Conservation (phyloP, 2,888 invertebrate genomes). For the Leptodirus hochenwartii region DNA sequence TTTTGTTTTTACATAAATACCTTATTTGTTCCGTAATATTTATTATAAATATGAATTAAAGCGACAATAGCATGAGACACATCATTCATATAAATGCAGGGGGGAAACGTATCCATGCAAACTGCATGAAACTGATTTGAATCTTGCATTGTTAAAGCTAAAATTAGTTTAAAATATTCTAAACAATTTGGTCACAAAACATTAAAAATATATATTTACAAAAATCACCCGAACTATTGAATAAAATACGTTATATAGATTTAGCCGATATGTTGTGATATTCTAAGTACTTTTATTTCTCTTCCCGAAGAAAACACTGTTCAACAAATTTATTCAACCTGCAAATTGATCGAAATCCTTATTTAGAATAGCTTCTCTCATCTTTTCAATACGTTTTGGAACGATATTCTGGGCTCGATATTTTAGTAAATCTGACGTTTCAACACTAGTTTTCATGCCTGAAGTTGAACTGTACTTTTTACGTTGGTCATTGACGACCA, state of each 20-base stretch:
- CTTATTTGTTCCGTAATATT: conserved; percentile 29
- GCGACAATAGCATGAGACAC: conserved; percentile 63
- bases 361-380: conserved; percentile 37
- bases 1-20: conserved; percentile 1
- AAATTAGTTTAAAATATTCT: too few species aligned
- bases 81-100: conserved; percentile 84
- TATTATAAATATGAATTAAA: conserved; percentile 72
- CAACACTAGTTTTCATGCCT: conserved; percentile 70
- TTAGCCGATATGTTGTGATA: too few species aligned
- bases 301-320: too few species aligned
- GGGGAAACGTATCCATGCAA: conserved; percentile 86
- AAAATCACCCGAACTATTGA: too few species aligned
- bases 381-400: conserved; percentile 44
- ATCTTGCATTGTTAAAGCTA: conserved; percentile 90
- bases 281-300: too few species aligned
- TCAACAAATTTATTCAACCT: too few species aligned
- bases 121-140: conserved; percentile 95
- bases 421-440: conserved; percentile 68
- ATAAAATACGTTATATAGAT: too few species aligned
- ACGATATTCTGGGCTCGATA: conserved; percentile 56
- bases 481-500: conserved; percentile 68
- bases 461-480: conserved; percentile 75
- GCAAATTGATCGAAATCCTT: conserved; percentile 73
- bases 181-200: too few species aligned
- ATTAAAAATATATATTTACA: too few species aligned